Evolutionary conservation across 2,113 vertebrate species (phyloP).

Genomic region (Laterallus jamaicensis): DNA sequence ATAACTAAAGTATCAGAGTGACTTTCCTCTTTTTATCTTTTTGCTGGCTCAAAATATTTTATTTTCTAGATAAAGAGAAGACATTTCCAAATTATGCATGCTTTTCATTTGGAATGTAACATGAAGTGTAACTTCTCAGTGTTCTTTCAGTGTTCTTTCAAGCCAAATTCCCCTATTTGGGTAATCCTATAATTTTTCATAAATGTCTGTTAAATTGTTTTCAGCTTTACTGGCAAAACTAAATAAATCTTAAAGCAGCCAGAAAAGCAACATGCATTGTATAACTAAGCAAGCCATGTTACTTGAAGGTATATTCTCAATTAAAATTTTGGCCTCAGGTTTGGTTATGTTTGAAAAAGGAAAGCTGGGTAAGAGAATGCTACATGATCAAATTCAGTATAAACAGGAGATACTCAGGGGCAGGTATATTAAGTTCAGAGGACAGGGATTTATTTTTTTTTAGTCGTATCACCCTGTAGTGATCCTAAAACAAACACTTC

Average conservation of each 20-base stretch:
- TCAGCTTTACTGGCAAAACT: not conserved
- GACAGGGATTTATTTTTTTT: not conserved
- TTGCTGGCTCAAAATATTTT: not conserved
- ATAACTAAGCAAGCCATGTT: not conserved
- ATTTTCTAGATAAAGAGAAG: not conserved
- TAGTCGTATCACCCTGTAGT: not conserved
- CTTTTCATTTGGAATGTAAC: not conserved
- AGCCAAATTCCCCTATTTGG: not conserved
- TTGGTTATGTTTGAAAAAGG: not conserved
- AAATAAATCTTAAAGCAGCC: not conserved
- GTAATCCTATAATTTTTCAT: not conserved
- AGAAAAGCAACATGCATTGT: not conserved
- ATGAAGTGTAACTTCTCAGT: not conserved
- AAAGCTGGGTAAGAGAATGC: not conserved
- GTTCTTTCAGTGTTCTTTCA: not conserved
- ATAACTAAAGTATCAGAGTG: not conserved
- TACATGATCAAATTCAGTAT: not conserved
- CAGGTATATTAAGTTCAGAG: not conserved
- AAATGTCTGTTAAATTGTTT: not conserved
- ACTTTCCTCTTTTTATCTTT: slow-evolving; percentile 6
- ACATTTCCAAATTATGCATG: not conserved
- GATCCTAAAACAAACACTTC: not conserved
- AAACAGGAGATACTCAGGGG: not conserved
- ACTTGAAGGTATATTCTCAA: not conserved
- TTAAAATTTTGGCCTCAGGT: not conserved